Evolutionary conservation across 2,113 vertebrate species (phyloP).

Genomic region (Dipodomys ordii): DNA sequence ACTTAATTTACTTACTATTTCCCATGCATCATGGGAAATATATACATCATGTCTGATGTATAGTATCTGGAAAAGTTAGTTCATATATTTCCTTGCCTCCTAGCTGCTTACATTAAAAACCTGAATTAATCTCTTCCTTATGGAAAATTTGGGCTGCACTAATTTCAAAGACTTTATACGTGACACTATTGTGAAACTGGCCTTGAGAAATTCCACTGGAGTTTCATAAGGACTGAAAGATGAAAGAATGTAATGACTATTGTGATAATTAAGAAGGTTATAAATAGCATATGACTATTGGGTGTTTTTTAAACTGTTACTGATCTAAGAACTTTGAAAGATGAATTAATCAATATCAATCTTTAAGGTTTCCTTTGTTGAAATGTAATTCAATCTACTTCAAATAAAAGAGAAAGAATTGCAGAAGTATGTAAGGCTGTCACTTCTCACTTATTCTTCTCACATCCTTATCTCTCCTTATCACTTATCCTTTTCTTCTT

Average conservation of each 20-base stretch:
- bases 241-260: constrained; percentile 47
- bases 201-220: constrained; percentile 20
- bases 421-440: background rate
- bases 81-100: background rate
- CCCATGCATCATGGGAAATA: background rate
- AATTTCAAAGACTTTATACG: constrained; percentile 3
- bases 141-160: background rate
- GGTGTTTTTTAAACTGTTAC: constrained; percentile 28
- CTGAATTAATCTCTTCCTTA: background rate
- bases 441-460: too few species aligned
- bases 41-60: too few species aligned
- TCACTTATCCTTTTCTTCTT: fast-evolving
- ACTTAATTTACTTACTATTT: background rate
- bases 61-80: background rate
- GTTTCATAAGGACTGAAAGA: constrained; percentile 30
- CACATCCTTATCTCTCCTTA: too few species aligned
- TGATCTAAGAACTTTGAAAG: constrained; percentile 36
- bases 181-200: background rate
- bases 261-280: constrained; percentile 54
- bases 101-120: background rate
- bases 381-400: background rate
- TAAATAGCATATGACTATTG: constrained; percentile 32
- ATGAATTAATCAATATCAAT: constrained; percentile 48
- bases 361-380: constrained; percentile 23
- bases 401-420: background rate